Base-by-base conservation (phyloP, 1,140 invertebrate species). In the Caenorhabditis latens region DNA sequence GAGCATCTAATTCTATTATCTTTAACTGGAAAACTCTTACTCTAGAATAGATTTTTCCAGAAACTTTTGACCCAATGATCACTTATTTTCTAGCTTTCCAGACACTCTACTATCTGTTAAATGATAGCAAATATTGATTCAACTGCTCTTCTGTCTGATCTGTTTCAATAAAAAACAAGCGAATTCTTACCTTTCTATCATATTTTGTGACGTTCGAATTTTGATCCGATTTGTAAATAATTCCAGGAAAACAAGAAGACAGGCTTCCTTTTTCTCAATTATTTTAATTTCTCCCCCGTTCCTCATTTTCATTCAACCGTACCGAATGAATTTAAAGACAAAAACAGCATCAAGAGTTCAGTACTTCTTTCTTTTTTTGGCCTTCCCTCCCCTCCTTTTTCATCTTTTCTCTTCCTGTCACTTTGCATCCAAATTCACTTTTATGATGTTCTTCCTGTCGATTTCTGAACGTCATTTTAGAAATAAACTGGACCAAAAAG, bases 401-500 rank as follows among this genome's bases (percentile, higher is more conserved):
- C 65, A 19, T 71, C n/a, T 21, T 48, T 46, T 71, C 24, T 71
- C 7, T 71, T 48, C 65, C 32, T 46, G 65, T 79, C 46, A 50
- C 46, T 79, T 79, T 50, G 46, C 43, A 48, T 79, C 46, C n/a
- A 50, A 79, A 79, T 50, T 79, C 71, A 79, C 71, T 79, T 79
- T 79, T 79, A 79, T 79, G 71, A 50, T 79, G 71, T 32, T 79
- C 71, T 79, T 79, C 71, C 71, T 79, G 71, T 79, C 6, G 46
- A 79, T 50, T 50, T 79, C 21, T 79, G 71, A 79, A 79, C 46
- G 46, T 79, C 19, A 50, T 79, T 79, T 79, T 11, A 5, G 13
- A 50, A 24, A 50, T 50, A 24, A 71, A 46, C 46, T 5, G 43
- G 24, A 65, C 19, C n/a, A 14, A 58, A n/a, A 19, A 1, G 14